These are phyloP conservation scores for Protonemura montana DNA, from an alignment of 2,888 invertebrate species.

Conservation along the genomic window DNA sequence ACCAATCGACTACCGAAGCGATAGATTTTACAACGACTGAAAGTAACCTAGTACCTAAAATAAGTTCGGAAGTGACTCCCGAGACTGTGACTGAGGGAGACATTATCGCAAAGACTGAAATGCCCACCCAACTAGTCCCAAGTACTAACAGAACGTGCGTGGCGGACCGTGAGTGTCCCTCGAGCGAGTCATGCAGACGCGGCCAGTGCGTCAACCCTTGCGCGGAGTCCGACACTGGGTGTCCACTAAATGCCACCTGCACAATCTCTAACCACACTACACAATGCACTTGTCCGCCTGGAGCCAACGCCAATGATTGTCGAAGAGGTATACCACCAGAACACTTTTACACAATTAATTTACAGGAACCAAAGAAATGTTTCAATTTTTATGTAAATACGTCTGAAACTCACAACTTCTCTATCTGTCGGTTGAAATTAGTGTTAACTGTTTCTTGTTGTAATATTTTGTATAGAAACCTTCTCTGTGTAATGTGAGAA, in stretches of 20 bases:
- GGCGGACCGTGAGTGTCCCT: slow-evolving; percentile 69
- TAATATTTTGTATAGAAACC: slow-evolving; percentile 33
- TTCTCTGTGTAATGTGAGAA: too few species aligned
- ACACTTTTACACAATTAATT: slow-evolving; percentile 26
- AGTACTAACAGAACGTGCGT: slow-evolving; percentile 64
- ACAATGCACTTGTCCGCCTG: slow-evolving; percentile 68
- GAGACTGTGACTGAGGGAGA: slow-evolving; percentile 44
- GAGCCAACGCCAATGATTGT: slow-evolving; percentile 67
- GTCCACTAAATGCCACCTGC: slow-evolving; percentile 70
- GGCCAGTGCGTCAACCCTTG: slow-evolving; percentile 72
- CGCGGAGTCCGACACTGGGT: slow-evolving; percentile 60
- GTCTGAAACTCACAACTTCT: slow-evolving; percentile 29
- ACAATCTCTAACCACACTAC: slow-evolving; percentile 69
- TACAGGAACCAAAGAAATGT: neutral
- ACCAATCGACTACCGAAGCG: slow-evolving; percentile 53
- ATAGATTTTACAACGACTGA: slow-evolving; percentile 52
- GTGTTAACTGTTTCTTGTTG: slow-evolving; percentile 28
- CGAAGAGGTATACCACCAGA: slow-evolving; percentile 66
- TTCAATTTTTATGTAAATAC: slow-evolving; percentile 20
- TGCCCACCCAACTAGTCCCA: slow-evolving; percentile 43
- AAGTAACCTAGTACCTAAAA: slow-evolving; percentile 51
- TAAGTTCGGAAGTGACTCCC: slow-evolving; percentile 44
- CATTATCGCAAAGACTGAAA: neutral
- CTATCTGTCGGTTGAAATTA: slow-evolving; percentile 8
- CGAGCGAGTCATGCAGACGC: slow-evolving; percentile 69